These are phyloP conservation scores for Metaphire vulgaris DNA, from an alignment of 1,140 invertebrate species.

Conservation along the genomic window DNA sequence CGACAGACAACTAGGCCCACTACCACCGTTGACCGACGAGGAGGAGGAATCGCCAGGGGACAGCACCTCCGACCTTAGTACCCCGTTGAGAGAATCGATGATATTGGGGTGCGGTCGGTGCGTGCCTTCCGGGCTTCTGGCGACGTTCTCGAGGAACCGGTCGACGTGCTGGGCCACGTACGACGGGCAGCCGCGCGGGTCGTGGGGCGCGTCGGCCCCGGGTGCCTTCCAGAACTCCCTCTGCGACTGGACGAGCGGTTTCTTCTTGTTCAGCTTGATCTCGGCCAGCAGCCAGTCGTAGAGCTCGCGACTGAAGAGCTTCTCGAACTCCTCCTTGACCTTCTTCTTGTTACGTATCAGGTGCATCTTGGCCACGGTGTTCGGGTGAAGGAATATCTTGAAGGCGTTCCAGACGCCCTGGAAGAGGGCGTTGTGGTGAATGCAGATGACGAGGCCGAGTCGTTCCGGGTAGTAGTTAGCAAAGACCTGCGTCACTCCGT, in stretches of 20 bases:
- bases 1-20: too few species aligned
- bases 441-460: conserved; percentile 43
- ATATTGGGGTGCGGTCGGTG: conserved; percentile 47
- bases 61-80: background rate
- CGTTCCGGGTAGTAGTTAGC: conserved; percentile 48
- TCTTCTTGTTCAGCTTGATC: conserved; percentile 42
- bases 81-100: conserved; percentile 34
- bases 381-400: conserved; percentile 42
- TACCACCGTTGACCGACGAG: background rate
- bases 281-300: conserved; percentile 43
- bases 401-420: conserved; percentile 48
- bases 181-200: conserved; percentile 43
- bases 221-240: conserved; percentile 44
- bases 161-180: conserved; percentile 43
- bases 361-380: conserved; percentile 36
- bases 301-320: conserved; percentile 42
- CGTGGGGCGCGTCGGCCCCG: conserved; percentile 32
- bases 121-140: conserved; percentile 4
- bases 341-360: conserved; percentile 36
- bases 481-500: conserved; percentile 40
- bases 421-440: conserved; percentile 47
- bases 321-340: conserved; percentile 36
- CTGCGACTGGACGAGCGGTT: conserved; percentile 38
- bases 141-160: conserved; percentile 14
- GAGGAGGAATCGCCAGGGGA: background rate